Evolutionary conservation across 2,888 invertebrate genomes (phyloP), one percentile per base, ranked within the genome.

Genomic region (Hydrotaea diabolus): DNA sequence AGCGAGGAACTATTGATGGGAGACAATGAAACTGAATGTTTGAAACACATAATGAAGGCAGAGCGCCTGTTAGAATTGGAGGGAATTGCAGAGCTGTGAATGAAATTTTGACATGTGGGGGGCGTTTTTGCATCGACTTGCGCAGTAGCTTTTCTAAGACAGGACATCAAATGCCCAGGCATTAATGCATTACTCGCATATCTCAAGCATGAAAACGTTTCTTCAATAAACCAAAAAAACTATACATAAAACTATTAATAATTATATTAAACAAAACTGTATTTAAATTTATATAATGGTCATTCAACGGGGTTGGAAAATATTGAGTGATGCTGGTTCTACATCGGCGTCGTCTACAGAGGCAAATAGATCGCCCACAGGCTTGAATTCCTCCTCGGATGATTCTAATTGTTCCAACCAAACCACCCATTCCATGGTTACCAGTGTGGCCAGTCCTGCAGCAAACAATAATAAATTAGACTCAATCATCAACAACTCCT

Each of bases 351-450:
- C 87, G 5, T 85, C 88, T 36, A 86, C 88, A 13, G 87, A 86
- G 26, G 88, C 88, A 23, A 89, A 85, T 81, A 89, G 90, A 77
- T 89, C 91, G 2, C 90, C 91, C 49, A 88, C 90, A 73, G 88
- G 88, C 31, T 77, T 90, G 53, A 90, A 90, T 31, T 89, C 90
- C 4, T 92, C 91, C 0, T 92, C 92, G 2, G 92, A 92, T 73
- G 92, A 92, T 85, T 92, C 92, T 2, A 92, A 93, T 84, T 91
- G 92, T 75, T 92, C 92, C 13, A 92, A 91, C 86, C 92, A 92
- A 81, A 92, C 91, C 21, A 90, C 89, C 26, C 91, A 91, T 74
- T 92, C 92, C 9, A 90, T 91, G 88, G 89, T 90, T 43, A 92
- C 92, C 0, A 89, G 91, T 7, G 83, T 88, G 19, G 83, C 86